phyloP scores from a whole-genome alignment of 1,140 invertebrate species.

The Hyles vespertilio region DNA sequence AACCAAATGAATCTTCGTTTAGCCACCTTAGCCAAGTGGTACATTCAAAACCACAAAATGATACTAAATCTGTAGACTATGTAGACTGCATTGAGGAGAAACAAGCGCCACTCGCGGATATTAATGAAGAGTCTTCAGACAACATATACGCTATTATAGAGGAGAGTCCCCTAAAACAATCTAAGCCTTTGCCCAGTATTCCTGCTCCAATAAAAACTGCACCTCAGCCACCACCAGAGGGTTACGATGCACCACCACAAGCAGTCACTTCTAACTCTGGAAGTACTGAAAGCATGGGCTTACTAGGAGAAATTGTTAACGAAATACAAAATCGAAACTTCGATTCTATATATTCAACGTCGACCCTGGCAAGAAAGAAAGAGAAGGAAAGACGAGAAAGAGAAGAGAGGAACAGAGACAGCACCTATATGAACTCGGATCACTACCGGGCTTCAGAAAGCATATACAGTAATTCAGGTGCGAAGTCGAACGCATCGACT shows the following conservation, averaged over 20 bases:
- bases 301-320: conserved; percentile 89
- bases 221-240: conserved; percentile 55
- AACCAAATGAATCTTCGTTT: conserved; percentile 48
- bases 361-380: conserved; percentile 80
- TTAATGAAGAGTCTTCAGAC: conserved; percentile 81
- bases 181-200: conserved; percentile 41
- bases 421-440: conserved; percentile 62
- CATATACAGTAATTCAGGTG: conserved; percentile 78
- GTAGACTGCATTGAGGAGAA: conserved; percentile 86
- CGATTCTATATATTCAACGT: conserved; percentile 90
- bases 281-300: conserved; percentile 79
- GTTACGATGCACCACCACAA: conserved; percentile 78
- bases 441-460: conserved; percentile 78
- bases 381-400: conserved; percentile 68
- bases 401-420: conserved; percentile 50
- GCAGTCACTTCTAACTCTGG: conserved; percentile 66
- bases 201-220: conserved; percentile 36
- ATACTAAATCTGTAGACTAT: conserved; percentile 76
- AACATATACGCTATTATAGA: conserved; percentile 93
- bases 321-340: conserved; percentile 90
- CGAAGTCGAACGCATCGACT: conserved; percentile 78
- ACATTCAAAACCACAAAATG: conserved; percentile 42
- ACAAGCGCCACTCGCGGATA: conserved; percentile 77
- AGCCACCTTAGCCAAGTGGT: conserved; percentile 24
- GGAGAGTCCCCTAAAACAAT: conserved; percentile 76